Percentiles rank a stretch among this genome's conserved stretches.
Evolutionary conservation across 2,888 invertebrate genomes (phyloP).

Genomic region (Tetranychus truncatus): DNA sequence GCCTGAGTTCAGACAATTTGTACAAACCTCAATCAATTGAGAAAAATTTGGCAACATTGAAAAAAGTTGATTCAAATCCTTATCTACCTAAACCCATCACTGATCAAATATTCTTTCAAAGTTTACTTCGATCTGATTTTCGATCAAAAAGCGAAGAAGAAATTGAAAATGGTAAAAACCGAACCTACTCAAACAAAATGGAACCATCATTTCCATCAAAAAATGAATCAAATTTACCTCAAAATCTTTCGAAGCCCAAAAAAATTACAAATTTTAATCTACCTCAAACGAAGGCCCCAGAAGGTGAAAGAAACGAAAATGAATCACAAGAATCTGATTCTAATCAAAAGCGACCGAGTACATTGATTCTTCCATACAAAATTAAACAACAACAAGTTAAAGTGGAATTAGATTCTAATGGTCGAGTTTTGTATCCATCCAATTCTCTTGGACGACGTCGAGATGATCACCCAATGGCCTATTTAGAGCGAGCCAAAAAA

Average conservation of each 20-base stretch:
- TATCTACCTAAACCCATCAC: neutral
- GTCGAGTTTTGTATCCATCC: conserved; percentile 69
- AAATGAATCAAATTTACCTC: neutral
- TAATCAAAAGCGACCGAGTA: neutral
- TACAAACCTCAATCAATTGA: conserved; percentile 3
- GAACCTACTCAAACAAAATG: neutral
- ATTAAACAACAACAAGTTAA: conserved; percentile 6
- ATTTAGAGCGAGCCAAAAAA: conserved; percentile 7
- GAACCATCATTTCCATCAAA: neutral
- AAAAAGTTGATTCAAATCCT: neutral
- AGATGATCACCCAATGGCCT: conserved; percentile 19
- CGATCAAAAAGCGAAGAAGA: neutral
- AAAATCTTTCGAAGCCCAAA: neutral
- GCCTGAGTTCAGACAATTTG: neutral
- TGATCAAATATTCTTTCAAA: neutral
- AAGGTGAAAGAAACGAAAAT: neutral
- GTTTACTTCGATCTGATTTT: neutral
- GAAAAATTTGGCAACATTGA: conserved; percentile 1
- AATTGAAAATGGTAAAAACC: neutral
- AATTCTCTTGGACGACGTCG: conserved; percentile 25
- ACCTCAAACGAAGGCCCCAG: neutral
- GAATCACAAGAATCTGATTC: neutral
- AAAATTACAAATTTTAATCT: neutral
- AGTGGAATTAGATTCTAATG: conserved; percentile 50
- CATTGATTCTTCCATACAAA: conserved; percentile 4